These are phyloP conservation scores for Alethe diademata DNA, from an alignment of 2,113 vertebrate genomes.

Conservation along the genomic window DNA sequence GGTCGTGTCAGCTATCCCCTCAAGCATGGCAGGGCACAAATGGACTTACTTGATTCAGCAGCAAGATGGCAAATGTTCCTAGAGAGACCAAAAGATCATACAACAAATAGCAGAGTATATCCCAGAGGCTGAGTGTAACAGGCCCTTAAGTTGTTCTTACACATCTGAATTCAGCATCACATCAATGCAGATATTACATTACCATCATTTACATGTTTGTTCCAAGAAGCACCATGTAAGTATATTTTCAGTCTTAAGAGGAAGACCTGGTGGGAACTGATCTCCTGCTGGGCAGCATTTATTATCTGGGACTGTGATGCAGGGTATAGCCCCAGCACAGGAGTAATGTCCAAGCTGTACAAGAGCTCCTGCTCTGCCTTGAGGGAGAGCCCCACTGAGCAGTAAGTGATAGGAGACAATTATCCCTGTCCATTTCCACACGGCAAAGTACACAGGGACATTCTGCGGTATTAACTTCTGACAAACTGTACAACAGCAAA, in stretches of 20 bases:
- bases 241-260: not conserved
- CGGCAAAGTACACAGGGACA: not conserved
- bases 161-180: not conserved
- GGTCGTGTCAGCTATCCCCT: not conserved
- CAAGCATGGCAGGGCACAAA: not conserved
- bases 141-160: not conserved
- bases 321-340: not conserved
- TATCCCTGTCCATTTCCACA: not conserved
- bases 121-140: not conserved
- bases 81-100: not conserved
- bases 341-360: not conserved
- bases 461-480: not conserved
- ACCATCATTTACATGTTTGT: not conserved
- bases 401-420: not conserved
- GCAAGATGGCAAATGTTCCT: not conserved
- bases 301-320: not conserved
- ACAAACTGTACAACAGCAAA: not conserved
- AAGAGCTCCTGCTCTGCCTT: not conserved
- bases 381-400: not conserved
- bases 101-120: not conserved
- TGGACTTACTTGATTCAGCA: not conserved
- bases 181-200: not conserved
- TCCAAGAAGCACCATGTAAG: not conserved
- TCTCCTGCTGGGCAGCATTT: fast-evolving
- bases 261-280: not conserved